Base-by-base conservation (phyloP, 2,888 invertebrate genomes). In the Leptopilina syphax region DNA sequence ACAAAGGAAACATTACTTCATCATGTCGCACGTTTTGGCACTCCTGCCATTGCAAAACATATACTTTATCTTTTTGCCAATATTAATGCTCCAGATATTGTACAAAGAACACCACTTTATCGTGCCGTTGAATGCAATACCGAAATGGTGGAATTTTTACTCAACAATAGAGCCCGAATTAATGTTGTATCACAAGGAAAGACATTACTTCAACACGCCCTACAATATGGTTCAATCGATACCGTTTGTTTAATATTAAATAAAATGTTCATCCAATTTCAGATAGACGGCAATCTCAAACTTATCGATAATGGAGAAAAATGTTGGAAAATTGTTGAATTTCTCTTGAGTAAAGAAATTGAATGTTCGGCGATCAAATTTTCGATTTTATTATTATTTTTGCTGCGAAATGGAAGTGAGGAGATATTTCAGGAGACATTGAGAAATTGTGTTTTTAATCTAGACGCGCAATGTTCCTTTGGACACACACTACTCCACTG, bases 281-380 rank as follows among this genome's bases (percentile, higher is more conserved):
- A 24, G 9, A 65, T 65, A 27, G 44, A 27, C 10, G 65, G n/a
- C 24, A 24, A n/a, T 65, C 9, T 65, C 18, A 65, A 65, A 1
- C n/a, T 7, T 6, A 24, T 24, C 3, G 8, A 63, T 3, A 24
- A 24, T 24, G 65, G 0, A 8, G 27, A 18, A 65, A 65, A 65
- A 65, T 65, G 65, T 10, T 24, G 24, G 9, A 65, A 65, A 65
- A 65, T 65, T 65, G 65, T 65, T 10, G 24, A 65, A 27, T 65
- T 24, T 65, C 24, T 27, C 24, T 24, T 27, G 7, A 27, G 6
- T 63, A 24, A 27, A 9, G 6, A 65, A 65, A 3, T 27, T 65
- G 9, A 65, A 65, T 10, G 18, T 44, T 44, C 44, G 8, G 44
- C 9, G 12, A 10, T 9, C 0, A 65, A 65, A 9, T 65, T 24